phyloP scores from a whole-genome alignment of 1,140 invertebrate species.

The Lithobius niger region DNA sequence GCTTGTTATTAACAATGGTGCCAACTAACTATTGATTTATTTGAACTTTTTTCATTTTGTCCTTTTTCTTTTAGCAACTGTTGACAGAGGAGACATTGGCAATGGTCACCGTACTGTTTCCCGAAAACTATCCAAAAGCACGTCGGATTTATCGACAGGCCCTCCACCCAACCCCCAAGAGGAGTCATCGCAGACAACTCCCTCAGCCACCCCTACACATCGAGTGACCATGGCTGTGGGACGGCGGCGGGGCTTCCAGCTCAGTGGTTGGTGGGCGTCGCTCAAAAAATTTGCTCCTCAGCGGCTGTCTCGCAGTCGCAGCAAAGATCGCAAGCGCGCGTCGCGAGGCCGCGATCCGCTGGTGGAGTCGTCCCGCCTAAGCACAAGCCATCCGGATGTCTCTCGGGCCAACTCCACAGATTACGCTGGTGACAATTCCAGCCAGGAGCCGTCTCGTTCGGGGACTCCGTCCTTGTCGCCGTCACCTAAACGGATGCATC shows the following conservation, averaged over 20 bases:
- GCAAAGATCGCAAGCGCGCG: slow-evolving; percentile 39
- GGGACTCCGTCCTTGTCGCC: slow-evolving; percentile 39
- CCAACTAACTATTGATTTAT: neutral
- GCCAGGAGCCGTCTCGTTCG: slow-evolving; percentile 43
- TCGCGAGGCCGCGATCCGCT: neutral
- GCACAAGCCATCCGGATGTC: slow-evolving; percentile 23
- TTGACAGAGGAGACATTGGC: neutral
- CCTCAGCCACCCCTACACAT: neutral
- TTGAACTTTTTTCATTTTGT: neutral
- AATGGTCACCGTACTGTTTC: neutral
- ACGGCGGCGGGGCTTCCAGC: neutral
- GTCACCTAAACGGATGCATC: slow-evolving; percentile 36
- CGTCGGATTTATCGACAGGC: neutral
- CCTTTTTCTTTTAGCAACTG: neutral
- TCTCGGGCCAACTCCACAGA: slow-evolving; percentile 42
- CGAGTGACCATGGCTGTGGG: neutral
- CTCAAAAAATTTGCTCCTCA: slow-evolving; percentile 12
- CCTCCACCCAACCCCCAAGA: neutral
- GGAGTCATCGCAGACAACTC: neutral
- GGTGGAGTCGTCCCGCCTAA: slow-evolving; percentile 17
- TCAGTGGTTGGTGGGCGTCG: slow-evolving; percentile 1
- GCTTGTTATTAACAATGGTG: neutral
- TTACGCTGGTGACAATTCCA: slow-evolving; percentile 56
- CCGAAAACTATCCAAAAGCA: slow-evolving; percentile 5
- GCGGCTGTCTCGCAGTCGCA: slow-evolving; percentile 35